phyloP scores from a whole-genome alignment of 2,797 vertebrate species.

The Poecilia velifera region DNA sequence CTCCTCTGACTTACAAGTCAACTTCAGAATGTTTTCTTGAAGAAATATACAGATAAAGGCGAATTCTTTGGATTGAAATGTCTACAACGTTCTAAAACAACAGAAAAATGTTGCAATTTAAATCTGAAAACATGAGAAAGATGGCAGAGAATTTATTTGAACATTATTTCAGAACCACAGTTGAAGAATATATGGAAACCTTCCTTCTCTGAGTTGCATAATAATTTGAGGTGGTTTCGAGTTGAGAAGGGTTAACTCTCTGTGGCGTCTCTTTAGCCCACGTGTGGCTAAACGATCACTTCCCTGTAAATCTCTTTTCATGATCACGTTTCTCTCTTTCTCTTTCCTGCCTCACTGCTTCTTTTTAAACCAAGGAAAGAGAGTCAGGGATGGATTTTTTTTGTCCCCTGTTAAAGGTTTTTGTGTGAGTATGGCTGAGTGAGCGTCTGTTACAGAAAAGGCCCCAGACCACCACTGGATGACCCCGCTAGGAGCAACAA shows the following conservation, averaged over 20 bases:
- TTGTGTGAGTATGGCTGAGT: constrained; percentile 76
- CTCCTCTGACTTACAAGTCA: not conserved
- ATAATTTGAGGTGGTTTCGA: constrained; percentile 64
- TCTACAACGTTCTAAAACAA: not conserved
- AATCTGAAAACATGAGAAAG: not conserved
- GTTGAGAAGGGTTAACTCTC: constrained; percentile 68
- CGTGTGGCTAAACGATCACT: constrained; percentile 80
- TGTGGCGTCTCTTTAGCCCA: constrained; percentile 64
- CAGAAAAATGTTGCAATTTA: not conserved
- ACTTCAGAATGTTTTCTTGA: not conserved
- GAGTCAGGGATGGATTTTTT: constrained; percentile 66
- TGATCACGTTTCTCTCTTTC: constrained; percentile 74
- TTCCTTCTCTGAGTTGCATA: constrained; percentile 41
- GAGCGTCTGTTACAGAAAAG: constrained; percentile 75
- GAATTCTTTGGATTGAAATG: not conserved
- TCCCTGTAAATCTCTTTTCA: constrained; percentile 79
- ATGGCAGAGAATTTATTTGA: not conserved
- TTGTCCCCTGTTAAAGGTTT: constrained; percentile 62
- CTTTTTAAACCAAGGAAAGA: constrained; percentile 66
- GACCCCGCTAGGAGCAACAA: constrained; percentile 93
- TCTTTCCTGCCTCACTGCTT: constrained; percentile 76
- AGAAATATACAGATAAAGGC: not conserved
- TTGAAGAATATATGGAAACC: not conserved
- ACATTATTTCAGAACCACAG: not conserved
- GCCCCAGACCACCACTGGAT: constrained; percentile 87